Evolutionary conservation across 2,888 invertebrate species (phyloP), one percentile per base, ranked within the genome.

Genomic region (Cremastobaeus sp.): DNA sequence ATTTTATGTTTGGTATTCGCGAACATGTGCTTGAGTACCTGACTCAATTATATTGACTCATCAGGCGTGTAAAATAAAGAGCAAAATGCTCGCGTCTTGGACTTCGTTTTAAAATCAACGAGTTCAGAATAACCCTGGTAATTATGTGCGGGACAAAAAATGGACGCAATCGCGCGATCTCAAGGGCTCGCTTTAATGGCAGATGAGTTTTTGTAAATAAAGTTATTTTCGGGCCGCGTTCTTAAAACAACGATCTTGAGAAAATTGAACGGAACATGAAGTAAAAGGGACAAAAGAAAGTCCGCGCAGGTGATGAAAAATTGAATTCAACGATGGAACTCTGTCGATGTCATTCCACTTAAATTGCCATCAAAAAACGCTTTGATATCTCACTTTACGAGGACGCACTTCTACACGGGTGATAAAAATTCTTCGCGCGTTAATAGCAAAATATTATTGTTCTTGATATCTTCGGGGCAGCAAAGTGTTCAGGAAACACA

Each of bases 21-120:
- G 48, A 32, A 48, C 66, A 66, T 66, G 54, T 57, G 66, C 35
- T 68, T 41, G 66, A 57, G 66, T 68, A 57, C 41, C 37, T 11
- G 37, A 47, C 30, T 45, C 54, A 60, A 69, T 69, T 60, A 68
- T 57, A 69, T 69, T 69, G 69, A 69, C 60, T 60, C 69, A 69
- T 69, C 60, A 68, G 41, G 45, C 45, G 20, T 6, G 52, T 39
- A 35, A 47, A 55, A 43, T 34, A 43, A 64, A 30, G 37, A 47
- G 34, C 45, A 21, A 60, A 54, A 45, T 34, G 45, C 25, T 8
- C 28, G 12, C 21, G 17, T 66, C 48, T 55, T 45, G 32, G 32
- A 34, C 30, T 64, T 50, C 43, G 55, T 66, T 66, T 32, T 39
- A 37, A 65, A 65, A 65, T 65, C 65, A 65, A 47, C 65, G 45